These are phyloP conservation scores for Leguminivora glycinivorella DNA, from an alignment of 1,140 invertebrate species.

Conservation along the genomic window DNA sequence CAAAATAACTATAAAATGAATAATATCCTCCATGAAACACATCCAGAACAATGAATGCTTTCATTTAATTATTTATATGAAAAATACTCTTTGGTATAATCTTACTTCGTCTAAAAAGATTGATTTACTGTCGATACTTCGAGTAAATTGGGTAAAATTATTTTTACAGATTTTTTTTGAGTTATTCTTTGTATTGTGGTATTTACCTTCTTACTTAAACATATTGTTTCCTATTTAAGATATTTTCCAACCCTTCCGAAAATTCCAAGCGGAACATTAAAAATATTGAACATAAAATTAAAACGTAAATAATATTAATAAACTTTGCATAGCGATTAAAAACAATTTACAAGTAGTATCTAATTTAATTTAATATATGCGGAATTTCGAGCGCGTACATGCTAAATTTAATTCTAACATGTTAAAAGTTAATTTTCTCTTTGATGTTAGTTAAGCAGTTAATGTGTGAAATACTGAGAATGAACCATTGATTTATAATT, in stretches of 20 bases:
- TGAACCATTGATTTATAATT: not conserved
- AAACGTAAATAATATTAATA: not conserved
- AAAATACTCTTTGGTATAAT: too few relatives aligned
- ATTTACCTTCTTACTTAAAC: too few relatives aligned
- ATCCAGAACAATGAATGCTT: not conserved
- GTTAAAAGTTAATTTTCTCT: not conserved
- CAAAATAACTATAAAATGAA: not conserved
- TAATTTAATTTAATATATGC: not conserved
- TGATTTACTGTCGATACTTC: too few relatives aligned
- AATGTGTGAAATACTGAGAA: conserved; percentile 1
- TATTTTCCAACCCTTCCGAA: too few relatives aligned
- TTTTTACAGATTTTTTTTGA: too few relatives aligned
- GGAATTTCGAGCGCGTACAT: not conserved
- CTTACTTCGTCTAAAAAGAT: too few relatives aligned
- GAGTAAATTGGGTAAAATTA: too few relatives aligned
- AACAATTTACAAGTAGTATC: not conserved
- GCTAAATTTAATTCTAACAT: not conserved
- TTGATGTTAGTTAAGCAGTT: not conserved
- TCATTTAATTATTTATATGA: not conserved
- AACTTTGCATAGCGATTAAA: not conserved
- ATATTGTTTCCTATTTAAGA: too few relatives aligned
- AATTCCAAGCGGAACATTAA: too few relatives aligned
- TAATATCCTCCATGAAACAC: too few relatives aligned
- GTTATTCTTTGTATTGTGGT: too few relatives aligned
- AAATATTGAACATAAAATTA: not conserved